These are phyloP conservation scores for Siniperca obscura DNA, from an alignment of 2,797 vertebrate species.

Conservation along the genomic window DNA sequence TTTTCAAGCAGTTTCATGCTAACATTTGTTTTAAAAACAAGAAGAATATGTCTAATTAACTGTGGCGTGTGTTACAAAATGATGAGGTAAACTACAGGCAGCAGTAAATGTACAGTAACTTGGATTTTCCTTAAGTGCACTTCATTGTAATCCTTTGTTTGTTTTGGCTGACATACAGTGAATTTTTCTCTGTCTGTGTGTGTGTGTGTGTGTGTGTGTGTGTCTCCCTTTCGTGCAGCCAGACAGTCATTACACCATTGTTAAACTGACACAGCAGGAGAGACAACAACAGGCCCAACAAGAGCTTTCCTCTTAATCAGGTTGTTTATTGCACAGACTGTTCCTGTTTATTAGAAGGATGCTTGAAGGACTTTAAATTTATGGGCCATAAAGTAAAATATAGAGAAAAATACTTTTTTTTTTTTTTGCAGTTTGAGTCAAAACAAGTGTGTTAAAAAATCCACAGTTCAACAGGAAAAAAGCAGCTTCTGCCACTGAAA, in stretches of 20 bases:
- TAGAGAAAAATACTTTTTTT: not conserved
- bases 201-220: conserved; percentile 25
- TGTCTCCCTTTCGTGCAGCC: conserved; percentile 13
- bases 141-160: conserved; percentile 37
- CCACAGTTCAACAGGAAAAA: not conserved
- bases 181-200: conserved; percentile 15
- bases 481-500: not conserved
- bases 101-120: not conserved
- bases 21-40: not conserved
- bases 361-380: conserved; percentile 32
- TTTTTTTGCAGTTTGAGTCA: not conserved
- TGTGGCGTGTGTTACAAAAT: not conserved
- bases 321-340: conserved; percentile 51
- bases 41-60: not conserved
- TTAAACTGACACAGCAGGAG: conserved; percentile 55
- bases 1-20: not conserved
- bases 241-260: conserved; percentile 42
- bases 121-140: conserved; percentile 1
- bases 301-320: conserved; percentile 65
- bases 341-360: conserved; percentile 43
- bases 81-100: not conserved
- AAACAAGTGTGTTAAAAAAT: not conserved
- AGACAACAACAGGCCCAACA: conserved; percentile 42
- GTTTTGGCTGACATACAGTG: conserved; percentile 21
- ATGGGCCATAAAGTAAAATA: not conserved